Evolutionary conservation across 1,140 invertebrate species (phyloP).

Genomic region (Hylaeus anthracinus): DNA sequence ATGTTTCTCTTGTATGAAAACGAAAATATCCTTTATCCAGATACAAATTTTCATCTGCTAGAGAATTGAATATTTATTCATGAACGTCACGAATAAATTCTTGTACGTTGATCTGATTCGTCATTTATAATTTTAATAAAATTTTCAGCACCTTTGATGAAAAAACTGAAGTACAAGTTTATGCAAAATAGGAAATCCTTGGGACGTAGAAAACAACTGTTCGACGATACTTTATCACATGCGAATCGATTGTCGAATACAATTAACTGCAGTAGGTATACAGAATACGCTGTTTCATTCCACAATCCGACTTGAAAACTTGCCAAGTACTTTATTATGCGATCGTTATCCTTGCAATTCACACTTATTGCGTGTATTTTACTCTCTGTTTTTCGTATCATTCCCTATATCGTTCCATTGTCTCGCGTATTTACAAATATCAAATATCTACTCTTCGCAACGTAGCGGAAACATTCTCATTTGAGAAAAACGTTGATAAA

Average conservation of each 20-base stretch:
- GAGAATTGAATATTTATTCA: too few species aligned
- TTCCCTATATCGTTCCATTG: too few species aligned
- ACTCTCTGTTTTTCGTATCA: background rate
- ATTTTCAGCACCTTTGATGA: too few species aligned
- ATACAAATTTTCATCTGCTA: too few species aligned
- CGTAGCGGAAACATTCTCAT: background rate
- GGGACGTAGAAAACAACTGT: background rate
- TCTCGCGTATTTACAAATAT: too few species aligned
- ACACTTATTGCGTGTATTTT: background rate
- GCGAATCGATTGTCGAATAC: slow-evolving; percentile 2
- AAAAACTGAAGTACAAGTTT: background rate
- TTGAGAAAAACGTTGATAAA: background rate
- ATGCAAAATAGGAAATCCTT: background rate
- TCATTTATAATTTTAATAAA: too few species aligned
- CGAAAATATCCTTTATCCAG: too few species aligned
- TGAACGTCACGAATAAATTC: too few species aligned
- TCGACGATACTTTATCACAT: slow-evolving; percentile 10
- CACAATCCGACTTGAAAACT: slow-evolving; percentile 1
- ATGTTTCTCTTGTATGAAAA: too few species aligned
- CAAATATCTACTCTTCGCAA: too few species aligned
- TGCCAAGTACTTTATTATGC: slow-evolving; percentile 19
- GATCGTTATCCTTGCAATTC: slow-evolving; percentile 8
- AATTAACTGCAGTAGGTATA: background rate
- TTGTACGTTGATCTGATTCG: too few species aligned
- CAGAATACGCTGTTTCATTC: background rate